Evolutionary conservation across 1,140 invertebrate genomes (phyloP), one percentile per base, ranked within the genome.

Genomic region (Ectropis grisescens): DNA sequence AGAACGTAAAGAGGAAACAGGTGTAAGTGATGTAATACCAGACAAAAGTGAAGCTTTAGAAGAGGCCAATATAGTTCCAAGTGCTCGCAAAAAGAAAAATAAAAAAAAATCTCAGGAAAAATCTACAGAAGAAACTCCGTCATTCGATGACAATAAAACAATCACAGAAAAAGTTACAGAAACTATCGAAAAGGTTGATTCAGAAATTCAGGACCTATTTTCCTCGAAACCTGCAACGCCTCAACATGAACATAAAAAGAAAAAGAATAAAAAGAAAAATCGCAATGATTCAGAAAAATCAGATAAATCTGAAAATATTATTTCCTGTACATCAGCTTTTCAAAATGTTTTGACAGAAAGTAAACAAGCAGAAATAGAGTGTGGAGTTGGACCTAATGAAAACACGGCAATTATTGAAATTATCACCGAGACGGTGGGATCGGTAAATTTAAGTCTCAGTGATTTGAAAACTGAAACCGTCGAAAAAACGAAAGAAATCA

Each of bases 191-290:
- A 19, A 19, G 16, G 16, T 19, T 19, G 16, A 19, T 3, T 3
- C 16, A 19, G 16, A 19, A 19, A 19, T 19, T 19, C 3, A 19
- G 8, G 16, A 19, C 3, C 8, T 19, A 19, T 8, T 19, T 3
- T 8, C 16, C 3, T 8, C 16, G 16, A 19, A 19, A 19, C 3
- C 16, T 19, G 16, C 3, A 19, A 8, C 3, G 8, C 8, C 16
- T 4, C 3, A 26, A 19, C 37, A 35, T 39, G 55, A 70, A 27
- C 13, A 33, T 12, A 54, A 47, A 30, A 78, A 67, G 33, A 81
- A 78, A 50, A 69, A 81, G 23, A 74, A 65, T 37, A 81, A 74
- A 38, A 78, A 68, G 40, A 78, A 75, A 33, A 69, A 64, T 31
- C 48, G 64, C 0, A 38, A 48, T 37, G 72, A 78, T 39, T 74